Conservation (phyloP, 2,797 vertebrate genomes). For the Enteromius paludinosus region DNA sequence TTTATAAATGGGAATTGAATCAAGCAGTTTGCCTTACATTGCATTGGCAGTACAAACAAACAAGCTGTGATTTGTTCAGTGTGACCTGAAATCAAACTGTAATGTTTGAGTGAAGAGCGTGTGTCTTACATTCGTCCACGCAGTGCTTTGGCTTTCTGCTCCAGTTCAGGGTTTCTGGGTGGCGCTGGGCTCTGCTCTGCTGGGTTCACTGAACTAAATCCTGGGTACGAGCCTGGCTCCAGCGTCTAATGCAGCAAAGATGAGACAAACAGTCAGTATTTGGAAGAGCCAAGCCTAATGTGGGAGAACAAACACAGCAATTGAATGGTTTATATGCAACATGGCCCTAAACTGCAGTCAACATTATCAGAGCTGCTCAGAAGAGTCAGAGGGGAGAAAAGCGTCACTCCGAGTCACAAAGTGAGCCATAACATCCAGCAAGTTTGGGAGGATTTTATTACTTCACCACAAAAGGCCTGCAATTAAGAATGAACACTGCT, state of each 20-base stretch:
- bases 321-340: not conserved
- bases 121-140: conserved; percentile 91
- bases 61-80: not conserved
- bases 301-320: not conserved
- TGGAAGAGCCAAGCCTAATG: not conserved
- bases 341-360: not conserved
- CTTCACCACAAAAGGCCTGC: not conserved
- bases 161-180: conserved; percentile 90
- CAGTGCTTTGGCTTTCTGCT: conserved; percentile 94
- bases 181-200: conserved; percentile 83
- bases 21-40: not conserved
- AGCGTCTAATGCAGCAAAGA: conserved; percentile 75
- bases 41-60: not conserved
- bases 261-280: conserved; percentile 14
- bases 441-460: not conserved
- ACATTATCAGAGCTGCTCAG: not conserved
- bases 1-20: not conserved
- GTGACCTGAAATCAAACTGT: not conserved
- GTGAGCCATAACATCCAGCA: not conserved
- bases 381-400: not conserved
- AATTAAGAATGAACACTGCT: not conserved
- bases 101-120: not conserved
- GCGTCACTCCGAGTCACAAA: not conserved
- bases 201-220: conserved; percentile 81
- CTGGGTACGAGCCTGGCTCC: conserved; percentile 87